Percentiles rank a stretch among this genome's conserved stretches.
phyloP scores from a whole-genome alignment of 2,888 invertebrate species.

The Spatulosminthurus flaviceps region DNA sequence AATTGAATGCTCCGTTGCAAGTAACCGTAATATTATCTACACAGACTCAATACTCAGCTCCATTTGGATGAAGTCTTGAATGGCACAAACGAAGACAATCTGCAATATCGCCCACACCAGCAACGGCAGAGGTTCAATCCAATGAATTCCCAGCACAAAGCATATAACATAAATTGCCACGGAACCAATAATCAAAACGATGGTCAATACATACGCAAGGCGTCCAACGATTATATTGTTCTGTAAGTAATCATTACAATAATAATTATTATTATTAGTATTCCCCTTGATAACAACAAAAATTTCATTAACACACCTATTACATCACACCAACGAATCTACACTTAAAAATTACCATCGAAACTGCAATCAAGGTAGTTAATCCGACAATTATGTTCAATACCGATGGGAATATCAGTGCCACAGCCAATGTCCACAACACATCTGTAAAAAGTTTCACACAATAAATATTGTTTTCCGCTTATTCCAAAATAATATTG shows the following conservation, averaged over 20 bases:
- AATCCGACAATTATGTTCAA: slow-evolving; percentile 26
- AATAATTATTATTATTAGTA: no score
- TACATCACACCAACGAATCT: not conserved
- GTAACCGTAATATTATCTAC: no score
- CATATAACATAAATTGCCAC: not conserved
- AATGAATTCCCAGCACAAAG: slow-evolving; percentile 26
- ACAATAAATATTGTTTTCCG: no score
- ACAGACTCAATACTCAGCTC: slow-evolving; percentile 35
- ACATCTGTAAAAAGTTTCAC: not conserved
- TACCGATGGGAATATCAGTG: slow-evolving; percentile 14
- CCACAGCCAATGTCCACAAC: slow-evolving; percentile 13
- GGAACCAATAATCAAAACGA: slow-evolving; percentile 1
- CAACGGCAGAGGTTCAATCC: slow-evolving; percentile 19
- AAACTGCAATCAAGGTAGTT: slow-evolving; percentile 7
- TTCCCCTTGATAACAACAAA: not conserved
- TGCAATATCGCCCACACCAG: slow-evolving; percentile 4
- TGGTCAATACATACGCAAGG: slow-evolving; percentile 23
- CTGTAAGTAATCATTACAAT: no score
- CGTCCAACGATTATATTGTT: slow-evolving; percentile 24
- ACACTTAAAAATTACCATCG: not conserved
- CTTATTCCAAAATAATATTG: no score
- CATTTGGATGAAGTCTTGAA: slow-evolving; percentile 27
- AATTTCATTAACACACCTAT: no score
- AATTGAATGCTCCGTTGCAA: no score
- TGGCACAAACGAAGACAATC: slow-evolving; percentile 15